Percentiles rank a stretch among this genome's conserved stretches.
Evolutionary conservation across 2,797 vertebrate species (phyloP).

Genomic region (Eleutherodactylus coqui): DNA sequence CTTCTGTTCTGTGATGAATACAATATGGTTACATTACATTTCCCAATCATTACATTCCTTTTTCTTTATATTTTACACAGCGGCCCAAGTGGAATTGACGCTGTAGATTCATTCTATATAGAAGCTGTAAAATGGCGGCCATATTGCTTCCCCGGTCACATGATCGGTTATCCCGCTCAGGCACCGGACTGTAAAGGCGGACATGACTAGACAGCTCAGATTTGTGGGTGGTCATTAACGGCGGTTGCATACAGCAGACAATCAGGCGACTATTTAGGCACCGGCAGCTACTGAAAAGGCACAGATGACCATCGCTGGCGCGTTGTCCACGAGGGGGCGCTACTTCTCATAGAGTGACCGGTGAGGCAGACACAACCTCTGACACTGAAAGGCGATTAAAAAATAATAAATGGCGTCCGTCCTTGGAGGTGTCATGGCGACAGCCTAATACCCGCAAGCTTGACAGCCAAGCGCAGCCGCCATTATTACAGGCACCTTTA

Average conservation of each 20-base stretch:
- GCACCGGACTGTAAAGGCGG: too few species aligned
- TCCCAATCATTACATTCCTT: too few species aligned
- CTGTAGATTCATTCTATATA: not conserved
- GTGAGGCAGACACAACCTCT: not conserved
- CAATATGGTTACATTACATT: too few species aligned
- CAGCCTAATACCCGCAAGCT: not conserved
- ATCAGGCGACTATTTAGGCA: not conserved
- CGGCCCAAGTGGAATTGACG: too few species aligned
- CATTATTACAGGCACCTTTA: slow-evolving; percentile 37
- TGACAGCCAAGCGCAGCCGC: not conserved
- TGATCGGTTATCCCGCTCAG: not conserved
- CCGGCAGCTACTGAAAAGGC: not conserved
- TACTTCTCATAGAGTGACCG: not conserved
- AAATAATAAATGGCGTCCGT: not conserved
- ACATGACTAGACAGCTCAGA: not conserved
- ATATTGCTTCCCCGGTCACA: not conserved
- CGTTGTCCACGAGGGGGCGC: not conserved
- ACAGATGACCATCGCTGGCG: not conserved
- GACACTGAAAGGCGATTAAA: slow-evolving; percentile 8
- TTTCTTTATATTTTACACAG: too few species aligned
- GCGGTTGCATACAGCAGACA: not conserved
- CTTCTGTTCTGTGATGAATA: too few species aligned
- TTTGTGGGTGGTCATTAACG: not conserved
- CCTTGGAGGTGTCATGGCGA: not conserved
- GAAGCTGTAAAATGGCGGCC: too few species aligned